phyloP scores from a whole-genome alignment of 2,113 vertebrate species.

The Phyllostomus discolor region DNA sequence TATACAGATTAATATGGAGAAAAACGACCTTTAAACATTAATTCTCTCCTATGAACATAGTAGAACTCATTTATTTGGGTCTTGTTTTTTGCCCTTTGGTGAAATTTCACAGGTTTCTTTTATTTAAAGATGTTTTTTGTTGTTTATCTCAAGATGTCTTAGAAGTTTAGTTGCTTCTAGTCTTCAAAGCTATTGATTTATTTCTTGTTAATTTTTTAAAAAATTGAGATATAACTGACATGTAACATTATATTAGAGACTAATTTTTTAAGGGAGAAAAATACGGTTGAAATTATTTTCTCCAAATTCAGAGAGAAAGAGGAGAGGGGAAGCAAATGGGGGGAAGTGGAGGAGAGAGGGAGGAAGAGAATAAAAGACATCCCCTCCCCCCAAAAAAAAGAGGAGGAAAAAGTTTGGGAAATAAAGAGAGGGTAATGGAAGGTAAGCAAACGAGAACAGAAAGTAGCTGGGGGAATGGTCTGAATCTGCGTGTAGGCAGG shows the following conservation, averaged over 20 bases:
- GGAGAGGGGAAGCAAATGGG: background rate
- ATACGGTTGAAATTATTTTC: background rate
- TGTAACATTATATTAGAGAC: background rate
- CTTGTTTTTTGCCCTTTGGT: background rate
- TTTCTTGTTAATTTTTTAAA: background rate
- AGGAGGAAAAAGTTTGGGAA: background rate
- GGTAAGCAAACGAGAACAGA: background rate
- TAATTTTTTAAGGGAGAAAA: background rate
- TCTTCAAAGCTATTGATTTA: background rate
- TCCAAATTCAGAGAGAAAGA: background rate
- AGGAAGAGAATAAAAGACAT: background rate
- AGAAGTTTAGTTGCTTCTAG: background rate
- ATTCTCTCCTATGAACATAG: background rate
- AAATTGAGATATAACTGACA: background rate
- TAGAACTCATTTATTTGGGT: background rate
- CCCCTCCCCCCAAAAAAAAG: background rate
- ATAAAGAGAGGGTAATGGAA: background rate
- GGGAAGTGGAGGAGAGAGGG: too few relatives aligned
- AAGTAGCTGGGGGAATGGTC: background rate
- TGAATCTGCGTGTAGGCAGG: background rate
- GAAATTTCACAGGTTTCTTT: background rate
- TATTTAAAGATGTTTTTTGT: background rate
- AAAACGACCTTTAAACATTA: background rate
- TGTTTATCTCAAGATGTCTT: background rate
- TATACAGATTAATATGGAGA: background rate